Evolutionary conservation across 2,888 invertebrate species (phyloP).

Genomic region (Lithophane leautieri): DNA sequence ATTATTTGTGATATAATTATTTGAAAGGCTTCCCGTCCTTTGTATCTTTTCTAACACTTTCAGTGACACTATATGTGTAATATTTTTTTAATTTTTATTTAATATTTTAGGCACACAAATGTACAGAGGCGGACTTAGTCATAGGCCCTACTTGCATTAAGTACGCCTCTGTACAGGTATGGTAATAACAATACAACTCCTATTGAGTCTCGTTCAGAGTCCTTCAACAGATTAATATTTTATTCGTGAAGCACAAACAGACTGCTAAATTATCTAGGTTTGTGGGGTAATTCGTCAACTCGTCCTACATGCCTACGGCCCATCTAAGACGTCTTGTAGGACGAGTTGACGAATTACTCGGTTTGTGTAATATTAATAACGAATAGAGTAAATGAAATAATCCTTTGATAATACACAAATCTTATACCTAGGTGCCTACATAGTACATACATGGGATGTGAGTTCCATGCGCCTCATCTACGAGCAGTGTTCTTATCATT

Average conservation of each 20-base stretch:
- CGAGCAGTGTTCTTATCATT: slow-evolving; percentile 16
- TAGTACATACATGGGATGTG: background rate
- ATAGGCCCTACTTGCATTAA: no score
- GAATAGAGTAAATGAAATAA: background rate
- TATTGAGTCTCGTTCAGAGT: no score
- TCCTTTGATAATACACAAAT: background rate
- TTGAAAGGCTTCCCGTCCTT: slow-evolving; percentile 11
- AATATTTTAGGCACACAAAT: no score
- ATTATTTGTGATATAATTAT: slow-evolving; percentile 1
- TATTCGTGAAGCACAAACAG: slow-evolving; percentile 2
- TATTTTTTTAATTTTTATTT: no score
- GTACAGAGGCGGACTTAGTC: no score
- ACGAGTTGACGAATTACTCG: no score
- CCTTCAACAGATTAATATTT: background rate
- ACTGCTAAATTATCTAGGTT: background rate
- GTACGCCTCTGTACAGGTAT: no score
- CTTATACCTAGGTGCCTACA: background rate
- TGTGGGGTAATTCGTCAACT: no score
- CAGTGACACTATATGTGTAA: no score
- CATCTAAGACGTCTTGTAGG: no score
- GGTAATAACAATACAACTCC: no score
- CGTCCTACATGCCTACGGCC: no score
- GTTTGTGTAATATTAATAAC: background rate
- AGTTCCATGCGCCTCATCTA: background rate
- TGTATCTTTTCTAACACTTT: slow-evolving; percentile 1